Conservation (phyloP, 2,888 invertebrate species). For the Lasius fuliginosus region DNA sequence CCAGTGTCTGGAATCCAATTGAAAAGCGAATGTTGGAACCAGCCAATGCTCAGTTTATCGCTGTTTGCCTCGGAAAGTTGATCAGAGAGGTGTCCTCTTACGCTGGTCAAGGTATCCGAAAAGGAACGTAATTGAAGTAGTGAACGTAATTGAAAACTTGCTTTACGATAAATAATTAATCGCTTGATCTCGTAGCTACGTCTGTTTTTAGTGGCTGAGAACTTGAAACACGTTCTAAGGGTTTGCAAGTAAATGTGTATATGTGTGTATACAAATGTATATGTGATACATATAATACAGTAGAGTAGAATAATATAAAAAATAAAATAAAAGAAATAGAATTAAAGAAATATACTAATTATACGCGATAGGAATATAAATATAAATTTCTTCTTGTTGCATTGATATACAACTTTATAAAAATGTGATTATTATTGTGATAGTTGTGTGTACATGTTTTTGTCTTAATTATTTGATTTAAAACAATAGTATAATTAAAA, state of each 20-base stretch:
- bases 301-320: background rate
- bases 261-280: background rate
- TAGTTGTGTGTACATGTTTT: background rate
- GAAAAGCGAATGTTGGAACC: conserved; percentile 82
- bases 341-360: background rate
- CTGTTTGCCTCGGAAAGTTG: conserved; percentile 75
- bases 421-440: background rate
- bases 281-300: background rate
- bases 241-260: background rate
- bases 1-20: conserved; percentile 80
- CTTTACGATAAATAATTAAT: conserved; percentile 22
- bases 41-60: conserved; percentile 80
- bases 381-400: background rate
- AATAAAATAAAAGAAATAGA: background rate
- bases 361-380: background rate
- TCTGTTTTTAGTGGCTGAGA: background rate
- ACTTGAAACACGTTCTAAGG: background rate
- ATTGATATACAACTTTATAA: background rate
- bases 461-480: background rate
- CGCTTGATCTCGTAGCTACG: background rate
- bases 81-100: conserved; percentile 43
- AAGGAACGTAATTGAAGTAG: conserved; percentile 19
- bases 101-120: conserved; percentile 58
- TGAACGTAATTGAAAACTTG: conserved; percentile 13
- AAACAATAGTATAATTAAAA: background rate